Evolutionary conservation across 1,140 invertebrate genomes (phyloP), one percentile per base, ranked within the genome.

Genomic region (Drosophila mayri): DNA sequence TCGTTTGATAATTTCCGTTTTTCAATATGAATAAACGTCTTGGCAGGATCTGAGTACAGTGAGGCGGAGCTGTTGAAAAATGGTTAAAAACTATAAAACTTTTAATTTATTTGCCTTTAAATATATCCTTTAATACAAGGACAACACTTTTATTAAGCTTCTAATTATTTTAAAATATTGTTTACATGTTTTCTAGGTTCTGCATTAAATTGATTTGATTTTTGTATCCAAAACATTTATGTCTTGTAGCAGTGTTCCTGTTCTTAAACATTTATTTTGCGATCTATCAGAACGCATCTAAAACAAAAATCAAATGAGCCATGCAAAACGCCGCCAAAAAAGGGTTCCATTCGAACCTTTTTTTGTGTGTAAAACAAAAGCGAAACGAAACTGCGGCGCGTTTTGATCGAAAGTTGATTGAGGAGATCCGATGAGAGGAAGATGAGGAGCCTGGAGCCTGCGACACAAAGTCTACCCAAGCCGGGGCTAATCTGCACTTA

Each of bases 401-500:
- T 90, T 88, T 88, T 88, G 80, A 88, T 88, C 80, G 84, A 88
- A 88, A 81, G 84, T 85, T 85, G 85, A 85, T 87, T 87, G 83
- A 85, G 82, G 41, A 79, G 65, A 41, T 55, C 52, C 52, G 35
- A 55, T 55, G 52, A 22, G 52, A 22, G 35, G 30, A 52, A 22
- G 32, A 14, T 35, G 32, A 25, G 52, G 52, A 54, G 47, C 68
- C 61, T n/a, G 68, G 73, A 76, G 68, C 63, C 59, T 85, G 85
- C 85, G 85, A 90, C 85, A 90, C 63, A 90, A 85, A 90, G 85
- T 90, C 85, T 90, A 63, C 77, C 46, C 76, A 50, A 79, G 35
- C 50, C 63, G 50, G 52, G 66, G 85, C 85, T 90, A 90, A 90
- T 90, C 85, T 84, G 81, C 80, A 84, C 85, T 84, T 76, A 47